A percentile compares a stretch with the other conserved stretches of the same genome.
These are phyloP conservation scores for Fragum whitleyi DNA, from an alignment of 2,888 invertebrate species.

Conservation along the genomic window DNA sequence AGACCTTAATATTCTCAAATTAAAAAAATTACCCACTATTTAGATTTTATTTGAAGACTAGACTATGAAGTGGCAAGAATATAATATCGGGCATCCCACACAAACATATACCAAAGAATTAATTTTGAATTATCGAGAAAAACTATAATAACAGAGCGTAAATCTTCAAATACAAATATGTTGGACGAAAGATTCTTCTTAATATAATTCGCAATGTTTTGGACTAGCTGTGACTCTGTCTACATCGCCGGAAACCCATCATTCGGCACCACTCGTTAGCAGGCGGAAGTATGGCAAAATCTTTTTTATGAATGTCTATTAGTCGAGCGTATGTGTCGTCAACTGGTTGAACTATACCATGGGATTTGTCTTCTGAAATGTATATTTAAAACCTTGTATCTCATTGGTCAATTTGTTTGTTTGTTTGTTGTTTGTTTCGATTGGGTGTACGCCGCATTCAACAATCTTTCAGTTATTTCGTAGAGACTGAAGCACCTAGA, in stretches of 20 bases:
- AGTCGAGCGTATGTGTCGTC: constrained; percentile 19
- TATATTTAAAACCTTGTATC: neutral
- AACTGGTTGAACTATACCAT: neutral
- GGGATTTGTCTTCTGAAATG: constrained; percentile 3
- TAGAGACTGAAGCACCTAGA: neutral
- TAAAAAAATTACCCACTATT: no score
- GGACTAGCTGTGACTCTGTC: constrained; percentile 30
- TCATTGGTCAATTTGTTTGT: neutral
- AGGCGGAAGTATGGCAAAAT: constrained; percentile 61
- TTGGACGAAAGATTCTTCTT: neutral
- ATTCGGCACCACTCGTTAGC: constrained; percentile 62
- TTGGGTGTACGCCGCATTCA: neutral
- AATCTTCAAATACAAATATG: no score
- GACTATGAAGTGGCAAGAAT: no score
- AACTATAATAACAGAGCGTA: no score
- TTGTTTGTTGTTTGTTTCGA: no score
- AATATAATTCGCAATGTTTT: neutral
- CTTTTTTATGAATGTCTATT: constrained; percentile 47
- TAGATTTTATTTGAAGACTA: no score
- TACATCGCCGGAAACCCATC: constrained; percentile 62
- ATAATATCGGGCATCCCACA: no score
- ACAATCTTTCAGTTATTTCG: no score
- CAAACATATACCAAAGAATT: no score
- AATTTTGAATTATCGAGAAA: no score
- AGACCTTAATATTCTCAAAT: no score